Percentiles rank a stretch among this genome's conserved stretches.
Evolutionary conservation across 2,113 vertebrate genomes (phyloP).

Genomic region (Alligator mississippiensis): DNA sequence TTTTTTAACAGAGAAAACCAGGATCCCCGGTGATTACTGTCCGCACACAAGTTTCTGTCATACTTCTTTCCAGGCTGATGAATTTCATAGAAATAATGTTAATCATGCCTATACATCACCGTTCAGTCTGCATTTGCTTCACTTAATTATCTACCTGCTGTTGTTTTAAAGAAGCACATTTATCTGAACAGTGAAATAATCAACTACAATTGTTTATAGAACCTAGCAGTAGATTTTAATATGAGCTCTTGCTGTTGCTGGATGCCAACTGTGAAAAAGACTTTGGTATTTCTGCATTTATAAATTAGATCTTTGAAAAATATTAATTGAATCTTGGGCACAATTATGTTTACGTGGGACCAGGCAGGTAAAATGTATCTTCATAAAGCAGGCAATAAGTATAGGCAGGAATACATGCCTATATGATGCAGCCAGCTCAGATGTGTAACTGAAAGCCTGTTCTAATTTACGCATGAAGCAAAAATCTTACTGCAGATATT

Average conservation of each 20-base stretch:
- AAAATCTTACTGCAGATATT: neutral
- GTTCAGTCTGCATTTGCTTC: neutral
- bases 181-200: neutral
- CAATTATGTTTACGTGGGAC: neutral
- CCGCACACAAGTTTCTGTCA: neutral
- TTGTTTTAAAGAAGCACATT: neutral
- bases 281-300: neutral
- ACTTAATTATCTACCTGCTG: neutral
- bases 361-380: neutral
- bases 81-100: neutral
- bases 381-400: neutral
- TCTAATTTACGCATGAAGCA: slow-evolving; percentile 19
- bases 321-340: neutral
- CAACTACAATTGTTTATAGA: neutral
- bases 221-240: neutral
- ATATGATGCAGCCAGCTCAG: neutral
- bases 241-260: neutral
- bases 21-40: too few relatives aligned
- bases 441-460: neutral
- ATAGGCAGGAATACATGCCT: slow-evolving; percentile 5
- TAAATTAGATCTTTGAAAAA: neutral
- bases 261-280: neutral
- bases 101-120: neutral
- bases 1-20: too few relatives aligned
- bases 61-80: neutral